Base-by-base conservation (phyloP, 2,888 invertebrate species). In the Dexiosoma caninum region DNA sequence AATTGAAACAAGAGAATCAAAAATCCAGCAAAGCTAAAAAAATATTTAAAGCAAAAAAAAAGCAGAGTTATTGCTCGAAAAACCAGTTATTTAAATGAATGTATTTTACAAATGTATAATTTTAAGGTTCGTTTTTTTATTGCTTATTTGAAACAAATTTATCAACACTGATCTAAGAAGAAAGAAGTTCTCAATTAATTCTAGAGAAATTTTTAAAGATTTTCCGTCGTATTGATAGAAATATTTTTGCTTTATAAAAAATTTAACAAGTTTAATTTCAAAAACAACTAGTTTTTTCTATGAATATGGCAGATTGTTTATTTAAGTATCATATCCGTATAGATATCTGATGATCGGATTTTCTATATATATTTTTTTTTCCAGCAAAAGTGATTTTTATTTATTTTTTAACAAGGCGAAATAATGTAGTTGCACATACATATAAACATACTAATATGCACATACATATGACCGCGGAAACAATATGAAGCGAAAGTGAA, bases 51-150 rank as follows among this genome's bases (percentile, higher is more conserved):
- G 0, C 19, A 19, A 46, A 42, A 55, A 57, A 51, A n/a, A n/a
- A n/a, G n/a, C n/a, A n/a, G 55, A 49, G 66, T 81, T 77, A 74
- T 81, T 81, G 81, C 81, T 81, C 64, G 69, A 67, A 67, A 62
- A 10, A 40, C n/a, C 30, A 42, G 35, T 10, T 46, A 60, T 57
- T 66, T 59, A 64, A 49, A 46, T 64, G 23, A 49, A 46, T 64
- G 23, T 64, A 49, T 49, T 64, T 42, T 35, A 37, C 55, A 66
- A 35, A 59, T 27, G n/a, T 76, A 32, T 70, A 66, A 51, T 59
- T 35, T 59, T 78, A 78, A 78, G 67, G 9, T 72, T 78, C 66
- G 64, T 51, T 55, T 44, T n/a, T n/a, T n/a, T n/a, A n/a, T n/a
- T n/a, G n/a, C n/a, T n/a, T 32, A 37, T 27, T 12, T 44, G 14